Evolutionary conservation across 2,797 vertebrate species (phyloP).

Genomic region (Champsocephalus esox): DNA sequence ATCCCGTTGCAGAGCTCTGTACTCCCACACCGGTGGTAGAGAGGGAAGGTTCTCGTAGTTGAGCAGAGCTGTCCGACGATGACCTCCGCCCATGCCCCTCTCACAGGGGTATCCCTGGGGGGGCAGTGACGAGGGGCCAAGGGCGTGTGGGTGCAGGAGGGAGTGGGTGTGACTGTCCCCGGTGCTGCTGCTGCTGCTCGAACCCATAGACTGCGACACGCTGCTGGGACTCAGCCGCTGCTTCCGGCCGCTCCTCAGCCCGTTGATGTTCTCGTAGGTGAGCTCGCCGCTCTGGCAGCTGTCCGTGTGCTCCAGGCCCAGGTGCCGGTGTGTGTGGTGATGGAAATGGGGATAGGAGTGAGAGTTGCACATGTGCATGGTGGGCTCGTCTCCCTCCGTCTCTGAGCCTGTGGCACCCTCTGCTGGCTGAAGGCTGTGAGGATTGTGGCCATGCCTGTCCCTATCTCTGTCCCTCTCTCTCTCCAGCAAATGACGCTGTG

Average conservation of each 20-base stretch:
- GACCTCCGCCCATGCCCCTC: conserved; percentile 80
- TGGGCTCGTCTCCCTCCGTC: conserved; percentile 83
- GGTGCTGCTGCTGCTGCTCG: conserved; percentile 89
- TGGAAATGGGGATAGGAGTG: conserved; percentile 86
- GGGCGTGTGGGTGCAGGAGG: conserved; percentile 78
- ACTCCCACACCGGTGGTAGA: conserved; percentile 95
- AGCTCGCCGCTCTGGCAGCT: conserved; percentile 81
- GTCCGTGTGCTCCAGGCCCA: conserved; percentile 86
- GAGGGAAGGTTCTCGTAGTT: conserved; percentile 98
- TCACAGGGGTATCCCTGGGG: conserved; percentile 83
- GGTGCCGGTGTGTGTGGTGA: conserved; percentile 86
- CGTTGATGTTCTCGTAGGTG: conserved; percentile 94
- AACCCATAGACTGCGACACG: conserved; percentile 86
- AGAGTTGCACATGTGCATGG: conserved; percentile 84
- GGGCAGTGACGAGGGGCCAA: conserved; percentile 76
- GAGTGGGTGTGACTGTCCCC: conserved; percentile 87
- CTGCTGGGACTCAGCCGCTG: conserved; percentile 86
- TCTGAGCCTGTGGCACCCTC: conserved; percentile 85
- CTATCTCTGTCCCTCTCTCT: conserved; percentile 85
- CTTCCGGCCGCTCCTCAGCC: conserved; percentile 82
- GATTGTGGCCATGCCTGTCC: conserved; percentile 76
- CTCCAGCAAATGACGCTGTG: conserved; percentile 88
- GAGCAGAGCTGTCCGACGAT: conserved; percentile 90
- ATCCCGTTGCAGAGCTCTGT: conserved; percentile 86
- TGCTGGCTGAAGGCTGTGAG: conserved; percentile 80